These are phyloP conservation scores for Nymphalis urticae DNA, from an alignment of 2,888 invertebrate species.

Conservation along the genomic window DNA sequence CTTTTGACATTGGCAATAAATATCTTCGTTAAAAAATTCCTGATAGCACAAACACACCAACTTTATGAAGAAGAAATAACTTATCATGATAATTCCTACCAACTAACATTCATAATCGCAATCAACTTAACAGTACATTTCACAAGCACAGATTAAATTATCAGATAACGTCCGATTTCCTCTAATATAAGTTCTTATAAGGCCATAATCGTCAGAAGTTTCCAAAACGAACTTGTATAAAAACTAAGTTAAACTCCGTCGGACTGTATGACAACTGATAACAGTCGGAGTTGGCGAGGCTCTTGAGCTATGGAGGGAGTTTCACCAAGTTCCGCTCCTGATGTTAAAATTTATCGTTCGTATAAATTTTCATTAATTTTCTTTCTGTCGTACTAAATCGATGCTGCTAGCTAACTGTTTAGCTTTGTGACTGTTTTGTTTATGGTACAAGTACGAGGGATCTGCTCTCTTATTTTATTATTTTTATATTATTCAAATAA, in stretches of 20 bases:
- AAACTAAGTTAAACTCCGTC: conserved; percentile 64
- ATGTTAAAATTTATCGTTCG: conserved; percentile 31
- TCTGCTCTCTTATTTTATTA: too few species aligned
- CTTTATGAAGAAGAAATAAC: too few species aligned
- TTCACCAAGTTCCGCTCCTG: conserved; percentile 37
- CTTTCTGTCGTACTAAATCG: not conserved
- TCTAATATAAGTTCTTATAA: conserved; percentile 40
- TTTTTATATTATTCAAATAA: too few species aligned
- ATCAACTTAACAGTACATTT: conserved; percentile 19
- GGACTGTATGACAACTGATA: conserved; percentile 75
- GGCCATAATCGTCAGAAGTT: conserved; percentile 43
- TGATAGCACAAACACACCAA: too few species aligned
- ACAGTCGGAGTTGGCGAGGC: conserved; percentile 53
- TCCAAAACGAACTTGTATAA: conserved; percentile 49
- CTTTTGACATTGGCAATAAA: too few species aligned
- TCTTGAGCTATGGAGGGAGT: conserved; percentile 55
- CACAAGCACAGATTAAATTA: conserved; percentile 3
- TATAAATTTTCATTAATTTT: conserved; percentile 12
- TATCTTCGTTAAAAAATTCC: too few species aligned
- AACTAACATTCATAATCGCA: conserved; percentile 17
- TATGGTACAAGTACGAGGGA: too few species aligned
- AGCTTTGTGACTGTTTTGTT: not conserved
- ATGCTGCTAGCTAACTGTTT: conserved; percentile 48
- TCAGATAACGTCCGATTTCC: conserved; percentile 38
- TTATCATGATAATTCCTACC: too few species aligned